Evolutionary conservation across 2,888 invertebrate species (phyloP).

Genomic region (Nymphalis urticae): DNA sequence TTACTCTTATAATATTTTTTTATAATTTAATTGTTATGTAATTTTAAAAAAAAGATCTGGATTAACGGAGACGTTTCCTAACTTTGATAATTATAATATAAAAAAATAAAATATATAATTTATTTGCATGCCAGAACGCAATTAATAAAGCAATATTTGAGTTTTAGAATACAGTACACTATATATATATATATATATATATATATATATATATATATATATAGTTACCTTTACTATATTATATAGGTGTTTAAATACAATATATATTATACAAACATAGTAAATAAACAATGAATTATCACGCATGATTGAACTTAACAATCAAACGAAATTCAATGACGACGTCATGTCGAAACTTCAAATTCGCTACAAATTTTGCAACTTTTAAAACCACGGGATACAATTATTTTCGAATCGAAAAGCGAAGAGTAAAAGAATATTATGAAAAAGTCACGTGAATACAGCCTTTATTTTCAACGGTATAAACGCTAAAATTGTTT

Average conservation of each 20-base stretch:
- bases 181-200: no score
- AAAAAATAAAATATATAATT: no score
- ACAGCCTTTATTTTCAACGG: background rate
- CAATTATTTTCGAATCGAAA: slow-evolving; percentile 47
- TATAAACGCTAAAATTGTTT: slow-evolving; percentile 10
- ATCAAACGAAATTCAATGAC: slow-evolving; percentile 18
- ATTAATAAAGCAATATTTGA: no score
- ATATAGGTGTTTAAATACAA: background rate
- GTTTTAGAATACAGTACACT: no score
- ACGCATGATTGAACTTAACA: slow-evolving; percentile 13
- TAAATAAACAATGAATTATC: background rate
- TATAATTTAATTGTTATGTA: no score
- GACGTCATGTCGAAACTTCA: slow-evolving; percentile 40
- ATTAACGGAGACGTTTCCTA: no score
- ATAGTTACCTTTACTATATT: no score
- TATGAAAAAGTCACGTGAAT: background rate
- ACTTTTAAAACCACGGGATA: slow-evolving; percentile 65
- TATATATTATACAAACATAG: background rate
- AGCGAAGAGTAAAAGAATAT: background rate
- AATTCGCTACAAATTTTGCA: slow-evolving; percentile 53
- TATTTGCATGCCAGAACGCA: no score
- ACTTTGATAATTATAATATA: no score
- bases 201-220: no score
- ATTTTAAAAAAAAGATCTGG: no score
- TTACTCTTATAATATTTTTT: no score